Base-by-base conservation (phyloP, 1,140 invertebrate genomes). In the Papilio machaon region DNA sequence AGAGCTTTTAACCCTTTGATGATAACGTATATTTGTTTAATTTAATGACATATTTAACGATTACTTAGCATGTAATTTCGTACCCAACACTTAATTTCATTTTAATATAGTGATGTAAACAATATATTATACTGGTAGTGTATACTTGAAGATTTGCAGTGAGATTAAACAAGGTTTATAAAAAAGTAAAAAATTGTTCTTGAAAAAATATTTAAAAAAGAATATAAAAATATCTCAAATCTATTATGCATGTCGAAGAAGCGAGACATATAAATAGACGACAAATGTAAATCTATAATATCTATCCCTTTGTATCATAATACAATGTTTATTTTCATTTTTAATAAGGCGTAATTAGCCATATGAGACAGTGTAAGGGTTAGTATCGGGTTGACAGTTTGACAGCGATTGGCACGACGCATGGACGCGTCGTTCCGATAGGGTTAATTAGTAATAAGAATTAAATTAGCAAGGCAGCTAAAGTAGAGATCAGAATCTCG, bases 1-100 rank as follows among this genome's bases (percentile, higher is more conserved):
- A 84, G 73, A 84, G 85, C 85, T 85, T 85, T 88, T 89, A 91
- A 91, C 90, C 89, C 90, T 89, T 86, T 91, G 88, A 91, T 88
- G 88, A 88, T 80, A 84, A 82, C 85, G 86, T 86, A 87, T 86
- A 84, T 87, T 87, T 87, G 83, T 85, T 86, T 87, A 86, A 85
- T 85, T 86, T 85, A 88, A 78, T 64, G 82, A 82, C 80, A 79
- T 85, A 84, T 84, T 86, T 85, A 75, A 82, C 85, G 76, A 83
- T 83, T 79, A 38, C 75, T 74, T 74, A 38, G 76, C 17, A 74
- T 78, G 67, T 67, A 73, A 81, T 79, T 79, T 82, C 46, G 35
- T 79, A 74, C 52, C 67, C 30, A 35, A 54, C 76, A 78, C 76
- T 78, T 78, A 78, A 78, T 78, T 60, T 15, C 76, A 64, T 43